Evolutionary conservation across 2,797 vertebrate species (phyloP).

Genomic region (Strix occidentalis): DNA sequence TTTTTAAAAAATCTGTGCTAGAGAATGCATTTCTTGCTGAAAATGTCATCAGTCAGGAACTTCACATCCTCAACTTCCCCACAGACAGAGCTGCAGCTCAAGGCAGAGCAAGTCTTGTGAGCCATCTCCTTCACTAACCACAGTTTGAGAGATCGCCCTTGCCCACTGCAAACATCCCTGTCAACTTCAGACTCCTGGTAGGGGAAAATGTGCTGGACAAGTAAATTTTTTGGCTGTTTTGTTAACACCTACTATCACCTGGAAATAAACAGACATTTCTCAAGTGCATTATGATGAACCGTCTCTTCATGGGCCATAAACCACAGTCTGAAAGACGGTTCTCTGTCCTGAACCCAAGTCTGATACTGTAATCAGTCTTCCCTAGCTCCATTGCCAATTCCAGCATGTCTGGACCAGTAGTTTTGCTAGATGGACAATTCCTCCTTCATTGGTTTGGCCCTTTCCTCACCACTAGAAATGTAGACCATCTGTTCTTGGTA

Average conservation of each 20-base stretch:
- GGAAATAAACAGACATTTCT: background rate
- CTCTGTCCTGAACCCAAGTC: background rate
- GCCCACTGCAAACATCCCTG: background rate
- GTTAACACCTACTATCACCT: background rate
- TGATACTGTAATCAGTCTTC: background rate
- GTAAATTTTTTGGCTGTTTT: background rate
- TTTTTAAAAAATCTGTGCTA: background rate
- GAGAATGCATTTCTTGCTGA: background rate
- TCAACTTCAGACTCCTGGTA: background rate
- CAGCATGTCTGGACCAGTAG: background rate
- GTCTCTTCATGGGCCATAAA: background rate
- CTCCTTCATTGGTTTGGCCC: background rate
- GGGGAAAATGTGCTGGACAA: background rate
- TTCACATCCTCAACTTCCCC: background rate
- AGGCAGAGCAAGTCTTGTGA: background rate
- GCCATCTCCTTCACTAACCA: background rate
- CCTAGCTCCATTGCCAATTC: background rate
- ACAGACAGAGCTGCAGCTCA: background rate
- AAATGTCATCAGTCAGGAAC: conserved; percentile 22
- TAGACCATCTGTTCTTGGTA: background rate
- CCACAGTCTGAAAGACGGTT: background rate
- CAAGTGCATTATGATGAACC: background rate
- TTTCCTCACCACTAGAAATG: background rate
- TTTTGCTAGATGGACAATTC: background rate
- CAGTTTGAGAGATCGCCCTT: background rate